Conservation (phyloP, 1,140 invertebrate genomes). For the Proctacanthus coquilletti region DNA sequence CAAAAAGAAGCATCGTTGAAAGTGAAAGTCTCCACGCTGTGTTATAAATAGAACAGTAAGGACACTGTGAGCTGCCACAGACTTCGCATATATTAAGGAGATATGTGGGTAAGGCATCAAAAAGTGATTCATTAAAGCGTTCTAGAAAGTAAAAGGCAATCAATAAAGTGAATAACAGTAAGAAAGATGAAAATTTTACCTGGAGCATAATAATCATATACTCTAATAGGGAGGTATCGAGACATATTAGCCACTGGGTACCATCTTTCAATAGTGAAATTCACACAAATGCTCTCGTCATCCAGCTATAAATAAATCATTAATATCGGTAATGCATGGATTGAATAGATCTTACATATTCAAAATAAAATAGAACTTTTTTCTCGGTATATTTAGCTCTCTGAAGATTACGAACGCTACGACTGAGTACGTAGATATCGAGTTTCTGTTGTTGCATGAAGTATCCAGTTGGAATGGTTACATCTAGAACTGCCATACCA, state of each 20-base stretch:
- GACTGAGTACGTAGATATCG: conserved; percentile 63
- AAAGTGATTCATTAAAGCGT: conserved; percentile 86
- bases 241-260: conserved; percentile 94
- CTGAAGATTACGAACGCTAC: conserved; percentile 59
- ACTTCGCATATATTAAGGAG: conserved; percentile 91
- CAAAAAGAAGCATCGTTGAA: conserved; percentile 6
- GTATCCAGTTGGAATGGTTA: conserved; percentile 86
- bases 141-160: conserved; percentile 43
- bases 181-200: conserved; percentile 37
- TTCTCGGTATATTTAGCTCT: conserved; percentile 59
- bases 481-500: conserved; percentile 85
- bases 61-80: conserved; percentile 96
- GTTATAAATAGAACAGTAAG: conserved; percentile 88
- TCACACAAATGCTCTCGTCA: conserved; percentile 67
- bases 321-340: not conserved
- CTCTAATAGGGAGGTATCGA: conserved; percentile 69
- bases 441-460: conserved; percentile 81
- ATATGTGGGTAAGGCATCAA: conserved; percentile 77
- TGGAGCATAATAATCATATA: conserved; percentile 94
- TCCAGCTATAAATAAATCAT: conserved; percentile 43
- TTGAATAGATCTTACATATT: conserved; percentile 53
- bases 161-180: not conserved
- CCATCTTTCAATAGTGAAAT: conserved; percentile 87
- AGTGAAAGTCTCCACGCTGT: conserved; percentile 30
- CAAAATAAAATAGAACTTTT: conserved; percentile 88